Evolutionary conservation across 2,888 invertebrate species (phyloP), one percentile per base, ranked within the genome.

Genomic region (Linnaemya tessellans): DNA sequence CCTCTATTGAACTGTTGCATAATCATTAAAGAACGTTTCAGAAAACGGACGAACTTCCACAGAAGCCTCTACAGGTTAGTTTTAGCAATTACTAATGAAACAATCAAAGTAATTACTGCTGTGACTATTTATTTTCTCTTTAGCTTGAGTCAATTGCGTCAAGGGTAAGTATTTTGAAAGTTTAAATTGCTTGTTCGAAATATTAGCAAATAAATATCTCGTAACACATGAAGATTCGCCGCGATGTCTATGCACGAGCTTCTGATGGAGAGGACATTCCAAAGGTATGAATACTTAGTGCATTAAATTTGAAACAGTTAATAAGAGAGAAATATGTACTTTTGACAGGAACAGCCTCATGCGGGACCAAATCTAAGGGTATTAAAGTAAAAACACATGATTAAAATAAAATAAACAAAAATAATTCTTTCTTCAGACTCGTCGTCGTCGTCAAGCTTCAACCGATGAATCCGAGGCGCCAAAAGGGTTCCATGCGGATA

Each of bases 391-490:
- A 22, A 20, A 38, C 0, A 30, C 10, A 54, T n/a, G 0, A 43
- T n/a, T 35, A 35, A 10, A 15, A 7, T 15, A n/a, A 1, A 54
- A 20, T 25, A 41, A 41, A n/a, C 2, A 54, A 30, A 30, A 41
- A 41, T 22, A 9, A 1, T 15, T 25, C 8, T 54, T 43, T 30
- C 11, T 22, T 51, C 54, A 81, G 80, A n/a, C 4, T 18, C 80
- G 80, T 20, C 80, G 80, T 18, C 80, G 80, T 20, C 80, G 80
- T 3, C 43, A 74, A 41, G 35, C 80, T 60, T 51, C 74, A 11
- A 60, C 67, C n/a, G 56, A 22, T 10, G 64, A 71, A 64, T 56
- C 80, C 0, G 74, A 68, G 5, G 15, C 43, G 9, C 67, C 74
- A 22, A 67, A 68, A 62, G 35, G 54, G 1, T 41, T 38, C 22